Conservation (phyloP, 2,888 invertebrate species). For the Morpho deidamia region DNA sequence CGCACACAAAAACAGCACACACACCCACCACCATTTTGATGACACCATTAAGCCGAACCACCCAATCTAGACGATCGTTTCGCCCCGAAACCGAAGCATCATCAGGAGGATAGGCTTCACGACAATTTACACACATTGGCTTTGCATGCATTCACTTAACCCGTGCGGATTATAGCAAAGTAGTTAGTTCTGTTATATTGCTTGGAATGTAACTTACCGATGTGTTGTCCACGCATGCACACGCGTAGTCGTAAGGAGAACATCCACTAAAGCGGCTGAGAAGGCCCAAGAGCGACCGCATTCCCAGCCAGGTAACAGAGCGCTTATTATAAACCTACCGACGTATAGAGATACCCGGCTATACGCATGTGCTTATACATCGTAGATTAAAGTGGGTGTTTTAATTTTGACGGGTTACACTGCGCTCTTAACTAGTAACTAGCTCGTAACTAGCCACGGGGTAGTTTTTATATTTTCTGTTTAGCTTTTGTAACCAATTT, state of each 20-base stretch:
- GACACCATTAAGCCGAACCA: too few species aligned
- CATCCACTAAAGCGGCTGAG: conserved; percentile 78
- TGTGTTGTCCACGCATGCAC: conserved; percentile 78
- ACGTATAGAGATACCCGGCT: conserved; percentile 54
- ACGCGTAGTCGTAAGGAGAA: conserved; percentile 78
- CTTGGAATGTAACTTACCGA: conserved; percentile 65
- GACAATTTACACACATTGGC: too few species aligned
- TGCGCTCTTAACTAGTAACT: conserved; percentile 47
- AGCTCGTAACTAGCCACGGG: too few species aligned
- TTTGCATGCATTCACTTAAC: too few species aligned
- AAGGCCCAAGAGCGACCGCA: conserved; percentile 78
- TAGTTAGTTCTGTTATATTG: too few species aligned
- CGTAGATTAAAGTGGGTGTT: conserved; percentile 52
- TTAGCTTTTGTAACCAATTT: conserved; percentile 13
- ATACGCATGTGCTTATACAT: conserved; percentile 62
- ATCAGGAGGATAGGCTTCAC: too few species aligned
- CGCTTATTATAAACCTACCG: conserved; percentile 60
- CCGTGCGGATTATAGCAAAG: too few species aligned
- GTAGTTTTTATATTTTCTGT: conserved; percentile 36
- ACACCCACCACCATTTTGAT: too few species aligned
- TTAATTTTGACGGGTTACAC: conserved; percentile 55
- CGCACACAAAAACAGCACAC: too few species aligned
- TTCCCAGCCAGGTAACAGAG: conserved; percentile 78
- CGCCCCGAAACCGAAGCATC: too few species aligned
- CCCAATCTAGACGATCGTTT: too few species aligned